Percentiles rank a stretch among this genome's conserved stretches.
These are phyloP conservation scores for Drosophila conformis DNA, from an alignment of 2,888 invertebrate genomes.

Conservation along the genomic window DNA sequence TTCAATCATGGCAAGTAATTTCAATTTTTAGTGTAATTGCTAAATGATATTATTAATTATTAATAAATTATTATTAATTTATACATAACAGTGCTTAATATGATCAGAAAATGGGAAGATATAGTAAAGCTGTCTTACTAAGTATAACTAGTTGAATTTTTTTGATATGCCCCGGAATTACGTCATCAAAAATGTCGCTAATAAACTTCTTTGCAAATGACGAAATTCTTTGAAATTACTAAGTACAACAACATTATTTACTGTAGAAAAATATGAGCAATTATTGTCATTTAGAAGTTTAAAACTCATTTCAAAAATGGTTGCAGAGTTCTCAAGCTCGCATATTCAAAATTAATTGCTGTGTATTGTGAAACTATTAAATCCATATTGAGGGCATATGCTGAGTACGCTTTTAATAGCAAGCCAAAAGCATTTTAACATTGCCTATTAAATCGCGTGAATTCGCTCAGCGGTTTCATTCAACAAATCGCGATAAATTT, in stretches of 20 bases:
- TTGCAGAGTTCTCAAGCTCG: not conserved
- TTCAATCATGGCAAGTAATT: not conserved
- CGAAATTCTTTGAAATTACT: slow-evolving; percentile 9
- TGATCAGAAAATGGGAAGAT: not conserved
- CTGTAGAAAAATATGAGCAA: not conserved
- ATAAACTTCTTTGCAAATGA: slow-evolving; percentile 11
- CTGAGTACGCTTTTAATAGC: slow-evolving; percentile 28
- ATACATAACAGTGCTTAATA: not conserved
- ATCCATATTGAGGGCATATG: slow-evolving; percentile 22
- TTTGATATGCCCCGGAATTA: not conserved
- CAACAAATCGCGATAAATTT: not conserved
- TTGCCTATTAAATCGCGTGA: slow-evolving; percentile 2
- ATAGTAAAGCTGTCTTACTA: not conserved
- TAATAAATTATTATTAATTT: not conserved
- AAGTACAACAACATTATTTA: not conserved
- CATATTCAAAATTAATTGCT: not conserved
- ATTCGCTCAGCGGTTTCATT: slow-evolving; percentile 1
- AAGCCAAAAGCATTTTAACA: slow-evolving; percentile 11
- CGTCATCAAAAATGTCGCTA: not conserved
- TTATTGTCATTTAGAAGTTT: not conserved
- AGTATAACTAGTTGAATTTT: not conserved
- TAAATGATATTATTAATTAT: not conserved
- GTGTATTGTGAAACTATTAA: slow-evolving; percentile 11
- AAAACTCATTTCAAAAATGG: not conserved
- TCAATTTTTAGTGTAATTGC: not conserved